Evolutionary conservation across 1,140 invertebrate species (phyloP).

Genomic region (Spodoptera frugiperda): DNA sequence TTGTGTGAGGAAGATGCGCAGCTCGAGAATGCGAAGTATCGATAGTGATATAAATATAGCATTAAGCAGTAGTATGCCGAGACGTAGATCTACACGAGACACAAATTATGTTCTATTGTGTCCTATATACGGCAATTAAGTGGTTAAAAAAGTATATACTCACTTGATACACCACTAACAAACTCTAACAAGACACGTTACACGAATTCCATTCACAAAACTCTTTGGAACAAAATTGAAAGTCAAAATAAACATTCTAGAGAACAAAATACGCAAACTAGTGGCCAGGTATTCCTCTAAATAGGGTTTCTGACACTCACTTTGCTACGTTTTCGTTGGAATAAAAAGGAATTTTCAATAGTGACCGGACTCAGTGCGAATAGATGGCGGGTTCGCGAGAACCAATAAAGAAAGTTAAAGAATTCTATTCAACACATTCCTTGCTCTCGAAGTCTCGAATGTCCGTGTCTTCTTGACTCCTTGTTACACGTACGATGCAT

Average conservation of each 20-base stretch:
- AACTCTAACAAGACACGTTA: too few relatives aligned
- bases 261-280: conserved; percentile 10
- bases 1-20: too few relatives aligned
- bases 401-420: conserved; percentile 64
- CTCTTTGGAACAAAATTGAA: neutral
- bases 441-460: conserved; percentile 53
- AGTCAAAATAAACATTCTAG: neutral
- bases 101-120: too few relatives aligned
- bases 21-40: too few relatives aligned
- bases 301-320: conserved; percentile 27
- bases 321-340: conserved; percentile 18
- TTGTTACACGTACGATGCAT: conserved; percentile 38
- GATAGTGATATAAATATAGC: too few relatives aligned
- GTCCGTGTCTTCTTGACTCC: conserved; percentile 48
- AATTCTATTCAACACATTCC: conserved; percentile 70
- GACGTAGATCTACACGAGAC: too few relatives aligned
- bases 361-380: conserved; percentile 37
- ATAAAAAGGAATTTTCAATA: conserved; percentile 49
- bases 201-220: too few relatives aligned
- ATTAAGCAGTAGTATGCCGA: too few relatives aligned
- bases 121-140: too few relatives aligned
- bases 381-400: conserved; percentile 31
- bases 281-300: conserved; percentile 16
- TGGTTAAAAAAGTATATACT: too few relatives aligned
- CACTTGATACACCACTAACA: too few relatives aligned